Conservation (phyloP, 2,888 invertebrate genomes). For the Smittia sp. region DNA sequence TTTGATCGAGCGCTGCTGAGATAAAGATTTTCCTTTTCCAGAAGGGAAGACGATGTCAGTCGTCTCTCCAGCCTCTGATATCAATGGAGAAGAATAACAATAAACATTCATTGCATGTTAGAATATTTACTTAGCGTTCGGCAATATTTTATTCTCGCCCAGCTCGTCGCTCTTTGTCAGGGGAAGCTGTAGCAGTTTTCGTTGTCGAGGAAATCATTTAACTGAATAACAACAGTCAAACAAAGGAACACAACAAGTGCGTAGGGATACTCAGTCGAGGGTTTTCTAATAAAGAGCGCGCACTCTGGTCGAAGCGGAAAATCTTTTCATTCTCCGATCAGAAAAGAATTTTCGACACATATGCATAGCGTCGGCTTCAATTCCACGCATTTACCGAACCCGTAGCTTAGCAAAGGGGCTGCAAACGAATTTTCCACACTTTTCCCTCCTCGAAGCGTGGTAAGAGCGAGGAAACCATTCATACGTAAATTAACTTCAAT, state of each 20-base stretch:
- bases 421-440: constrained; percentile 18
- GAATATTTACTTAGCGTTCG: constrained; percentile 15
- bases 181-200: background rate
- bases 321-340: background rate
- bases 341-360: constrained; percentile 18
- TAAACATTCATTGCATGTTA: constrained; percentile 35
- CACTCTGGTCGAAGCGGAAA: background rate
- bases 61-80: constrained; percentile 7
- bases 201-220: constrained; percentile 35
- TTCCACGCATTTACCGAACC: background rate
- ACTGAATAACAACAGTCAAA: constrained; percentile 29
- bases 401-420: constrained; percentile 9
- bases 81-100: constrained; percentile 21
- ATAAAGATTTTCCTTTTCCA: background rate
- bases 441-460: background rate
- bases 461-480: constrained; percentile 1
- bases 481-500: constrained; percentile 33
- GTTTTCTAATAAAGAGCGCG: constrained; percentile 8
- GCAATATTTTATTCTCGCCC: background rate
- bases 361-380: constrained; percentile 32
- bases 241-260: constrained; percentile 20
- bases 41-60: background rate
- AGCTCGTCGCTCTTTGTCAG: background rate
- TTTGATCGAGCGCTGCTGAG: constrained; percentile 32
- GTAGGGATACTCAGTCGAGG: constrained; percentile 9